phyloP scores from a whole-genome alignment of 2,113 vertebrate species.

The Leptodactylus fuscus region DNA sequence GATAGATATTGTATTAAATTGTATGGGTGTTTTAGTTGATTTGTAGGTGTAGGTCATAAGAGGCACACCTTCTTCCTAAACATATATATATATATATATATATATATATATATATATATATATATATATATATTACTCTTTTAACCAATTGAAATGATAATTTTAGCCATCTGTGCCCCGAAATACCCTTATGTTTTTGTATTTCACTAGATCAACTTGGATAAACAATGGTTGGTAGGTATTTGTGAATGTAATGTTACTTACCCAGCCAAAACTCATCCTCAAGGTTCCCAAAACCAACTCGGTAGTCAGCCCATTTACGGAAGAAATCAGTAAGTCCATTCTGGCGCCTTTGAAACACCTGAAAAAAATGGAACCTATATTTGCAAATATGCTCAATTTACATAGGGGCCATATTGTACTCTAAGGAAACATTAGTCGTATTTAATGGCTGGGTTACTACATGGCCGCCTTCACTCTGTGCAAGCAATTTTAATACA shows the following conservation, averaged over 20 bases:
- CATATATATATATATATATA: no score
- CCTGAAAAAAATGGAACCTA: conserved; percentile 71
- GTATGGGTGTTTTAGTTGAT: no score
- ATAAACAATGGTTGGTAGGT: background rate
- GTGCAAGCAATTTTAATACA: background rate
- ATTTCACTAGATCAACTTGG: no score
- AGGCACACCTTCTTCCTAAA: no score
- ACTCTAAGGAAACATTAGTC: background rate
- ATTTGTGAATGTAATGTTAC: conserved; percentile 4
- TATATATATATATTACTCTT: no score
- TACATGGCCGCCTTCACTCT: background rate
- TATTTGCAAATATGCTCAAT: background rate
- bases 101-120: no score
- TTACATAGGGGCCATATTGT: background rate
- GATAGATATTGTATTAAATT: no score
- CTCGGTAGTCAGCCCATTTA: conserved; percentile 92
- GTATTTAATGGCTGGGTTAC: background rate
- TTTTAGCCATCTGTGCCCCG: no score
- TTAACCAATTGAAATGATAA: no score
- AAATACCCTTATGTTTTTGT: no score
- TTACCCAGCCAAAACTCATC: conserved; percentile 99
- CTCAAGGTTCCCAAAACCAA: conserved; percentile 94
- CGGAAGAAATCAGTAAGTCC: conserved; percentile 95
- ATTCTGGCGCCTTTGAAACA: conserved; percentile 95
- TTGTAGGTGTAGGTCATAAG: no score